Conservation (phyloP, 1,140 invertebrate genomes). For the Pectinophora gossypiella region DNA sequence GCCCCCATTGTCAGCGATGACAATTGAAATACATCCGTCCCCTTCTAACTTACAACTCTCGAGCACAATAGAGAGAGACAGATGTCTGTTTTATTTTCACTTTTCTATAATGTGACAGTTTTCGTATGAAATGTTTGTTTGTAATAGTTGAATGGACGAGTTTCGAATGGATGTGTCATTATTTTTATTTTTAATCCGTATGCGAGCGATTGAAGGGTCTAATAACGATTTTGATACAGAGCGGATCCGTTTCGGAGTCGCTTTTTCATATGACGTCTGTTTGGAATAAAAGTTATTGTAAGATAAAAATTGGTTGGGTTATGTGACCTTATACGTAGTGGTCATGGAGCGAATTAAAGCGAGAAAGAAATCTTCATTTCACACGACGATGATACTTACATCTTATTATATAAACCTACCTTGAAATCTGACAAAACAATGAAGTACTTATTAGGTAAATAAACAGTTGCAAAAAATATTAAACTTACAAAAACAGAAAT, state of each 20-base stretch:
- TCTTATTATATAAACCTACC: no score
- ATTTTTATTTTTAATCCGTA: conserved; percentile 58
- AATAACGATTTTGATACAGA: conserved; percentile 28
- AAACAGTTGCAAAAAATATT: no score
- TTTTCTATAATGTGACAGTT: conserved; percentile 72
- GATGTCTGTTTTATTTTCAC: conserved; percentile 60
- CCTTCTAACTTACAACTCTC: conserved; percentile 23
- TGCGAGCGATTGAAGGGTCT: conserved; percentile 40
- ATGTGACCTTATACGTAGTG: no score
- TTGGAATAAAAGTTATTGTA: no score
- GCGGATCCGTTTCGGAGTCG: neutral
- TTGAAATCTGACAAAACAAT: no score
- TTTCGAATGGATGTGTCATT: conserved; percentile 52
- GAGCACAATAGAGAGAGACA: conserved; percentile 32
- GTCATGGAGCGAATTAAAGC: no score
- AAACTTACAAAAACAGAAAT: no score
- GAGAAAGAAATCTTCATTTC: no score
- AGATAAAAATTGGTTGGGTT: no score
- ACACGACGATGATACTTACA: no score
- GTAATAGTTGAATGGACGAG: conserved; percentile 52
- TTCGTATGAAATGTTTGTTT: conserved; percentile 69
- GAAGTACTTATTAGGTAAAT: no score
- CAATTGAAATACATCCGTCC: conserved; percentile 60
- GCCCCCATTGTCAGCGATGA: conserved; percentile 58
- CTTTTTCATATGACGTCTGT: neutral